Evolutionary conservation across 2,113 vertebrate genomes (phyloP).

Genomic region (Myotis brandtii): DNA sequence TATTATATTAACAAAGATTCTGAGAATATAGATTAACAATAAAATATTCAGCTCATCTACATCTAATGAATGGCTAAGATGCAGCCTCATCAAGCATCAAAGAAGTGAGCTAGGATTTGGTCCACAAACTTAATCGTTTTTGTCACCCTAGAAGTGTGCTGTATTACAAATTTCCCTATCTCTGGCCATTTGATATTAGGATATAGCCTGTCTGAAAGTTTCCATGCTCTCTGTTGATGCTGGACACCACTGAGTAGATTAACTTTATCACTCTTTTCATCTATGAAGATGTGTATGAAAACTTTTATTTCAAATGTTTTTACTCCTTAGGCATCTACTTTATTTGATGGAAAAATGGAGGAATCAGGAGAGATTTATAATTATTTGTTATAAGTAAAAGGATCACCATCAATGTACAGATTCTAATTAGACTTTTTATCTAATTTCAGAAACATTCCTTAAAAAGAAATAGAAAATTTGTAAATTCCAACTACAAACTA

Average conservation of each 20-base stretch:
- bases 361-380: not conserved
- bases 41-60: not conserved
- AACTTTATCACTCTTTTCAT: not conserved
- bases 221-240: not conserved
- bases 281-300: not conserved
- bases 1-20: not conserved
- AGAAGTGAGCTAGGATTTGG: not conserved
- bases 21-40: not conserved
- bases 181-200: not conserved
- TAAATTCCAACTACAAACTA: not conserved
- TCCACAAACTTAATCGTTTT: not conserved
- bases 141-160: accelerated
- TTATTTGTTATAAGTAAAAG: slow-evolving; percentile 50
- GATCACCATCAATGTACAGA: slow-evolving; percentile 44
- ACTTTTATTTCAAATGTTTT: not conserved
- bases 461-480: not conserved
- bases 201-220: not conserved
- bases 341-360: not conserved
- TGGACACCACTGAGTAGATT: not conserved
- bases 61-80: not conserved
- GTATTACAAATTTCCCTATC: not conserved
- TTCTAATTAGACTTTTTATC: not conserved
- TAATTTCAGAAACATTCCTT: slow-evolving; percentile 49
- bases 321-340: not conserved
- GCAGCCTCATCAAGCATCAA: not conserved